Evolutionary conservation across 1,140 invertebrate species (phyloP), one percentile per base, ranked within the genome.

Genomic region (Caenorhabditis briggsae): DNA sequence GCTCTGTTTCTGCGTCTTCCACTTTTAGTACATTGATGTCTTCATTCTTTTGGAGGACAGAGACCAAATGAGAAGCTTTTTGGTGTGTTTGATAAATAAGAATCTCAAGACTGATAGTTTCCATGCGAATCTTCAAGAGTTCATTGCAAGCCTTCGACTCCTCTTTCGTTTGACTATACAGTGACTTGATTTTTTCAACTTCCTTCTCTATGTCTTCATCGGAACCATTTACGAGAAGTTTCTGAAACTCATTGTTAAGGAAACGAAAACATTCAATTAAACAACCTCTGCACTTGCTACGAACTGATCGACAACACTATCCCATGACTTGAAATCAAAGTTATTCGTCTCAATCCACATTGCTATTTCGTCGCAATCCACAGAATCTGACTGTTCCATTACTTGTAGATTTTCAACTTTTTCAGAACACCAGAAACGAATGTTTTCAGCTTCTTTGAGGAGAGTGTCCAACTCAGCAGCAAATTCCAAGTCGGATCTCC

Each of bases 261-360:
- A 25, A 11, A 11, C 20, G 25, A 33, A 11, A 25, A 61, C 23
- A 8, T 18, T 70, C 46, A 5, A 46, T 16, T n/a, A 46, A 20
- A 23, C 7, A 23, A 78, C 70, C 70, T 78, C 18, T 23, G 70
- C 43, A 23, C 70, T 78, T 50, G n/a, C 11, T 20, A 12, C 8
- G 70, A 50, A 78, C n/a, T 78, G 70, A 11, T 50, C 70, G 23
- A 78, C 70, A 20, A 50, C 70, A 78, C 14, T 50, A 78, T 48
- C 46, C 70, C 70, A 78, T 20, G 70, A 50, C 6, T 78, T 78
- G 18, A 78, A 78, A 78, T 78, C 70, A 50, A 78, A 78, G 11
- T 50, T 50, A 23, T 78, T 78, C 20, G 70, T 46, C 41, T 78
- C 70, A 23, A 78, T 78, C 70, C 70, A 78, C 43, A 78, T 78